phyloP scores from a whole-genome alignment of 2,888 invertebrate species.

The Tenthredo scrophulariae region DNA sequence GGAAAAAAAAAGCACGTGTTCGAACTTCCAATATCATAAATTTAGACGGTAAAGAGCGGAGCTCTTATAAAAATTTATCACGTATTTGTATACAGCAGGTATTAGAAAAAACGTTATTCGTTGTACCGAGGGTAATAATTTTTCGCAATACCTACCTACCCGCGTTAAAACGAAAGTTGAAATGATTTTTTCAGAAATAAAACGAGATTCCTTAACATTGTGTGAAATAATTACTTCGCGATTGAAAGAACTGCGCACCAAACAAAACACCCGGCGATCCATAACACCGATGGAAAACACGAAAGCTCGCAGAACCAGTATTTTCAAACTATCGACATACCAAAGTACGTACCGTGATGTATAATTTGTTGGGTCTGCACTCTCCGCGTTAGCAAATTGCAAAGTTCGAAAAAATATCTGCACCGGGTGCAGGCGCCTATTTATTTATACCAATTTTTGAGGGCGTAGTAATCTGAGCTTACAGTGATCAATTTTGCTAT shows the following conservation, averaged over 20 bases:
- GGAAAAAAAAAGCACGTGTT: neutral
- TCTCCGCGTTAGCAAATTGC: conserved; percentile 15
- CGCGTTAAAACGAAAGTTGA: neutral
- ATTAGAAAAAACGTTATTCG: neutral
- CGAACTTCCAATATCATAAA: conserved; percentile 11
- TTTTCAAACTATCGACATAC: conserved; percentile 18
- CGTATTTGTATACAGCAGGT: neutral
- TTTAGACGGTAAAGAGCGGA: neutral
- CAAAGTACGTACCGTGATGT: neutral
- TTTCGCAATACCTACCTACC: neutral
- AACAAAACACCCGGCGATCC: neutral
- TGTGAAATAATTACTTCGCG: neutral
- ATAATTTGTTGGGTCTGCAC: conserved; percentile 1
- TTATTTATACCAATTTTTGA: neutral
- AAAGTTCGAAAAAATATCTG: neutral
- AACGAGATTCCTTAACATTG: neutral
- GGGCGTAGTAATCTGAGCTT: neutral
- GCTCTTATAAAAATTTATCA: conserved; percentile 2
- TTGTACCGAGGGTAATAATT: neutral
- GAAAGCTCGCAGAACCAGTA: neutral
- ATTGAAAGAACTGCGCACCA: neutral
- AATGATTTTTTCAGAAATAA: neutral
- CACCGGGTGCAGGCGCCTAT: neutral
- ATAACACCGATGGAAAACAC: neutral
- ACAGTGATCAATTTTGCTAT: neutral